Conservation (phyloP, 2,888 invertebrate genomes). For the Metacarcinus magister region DNA sequence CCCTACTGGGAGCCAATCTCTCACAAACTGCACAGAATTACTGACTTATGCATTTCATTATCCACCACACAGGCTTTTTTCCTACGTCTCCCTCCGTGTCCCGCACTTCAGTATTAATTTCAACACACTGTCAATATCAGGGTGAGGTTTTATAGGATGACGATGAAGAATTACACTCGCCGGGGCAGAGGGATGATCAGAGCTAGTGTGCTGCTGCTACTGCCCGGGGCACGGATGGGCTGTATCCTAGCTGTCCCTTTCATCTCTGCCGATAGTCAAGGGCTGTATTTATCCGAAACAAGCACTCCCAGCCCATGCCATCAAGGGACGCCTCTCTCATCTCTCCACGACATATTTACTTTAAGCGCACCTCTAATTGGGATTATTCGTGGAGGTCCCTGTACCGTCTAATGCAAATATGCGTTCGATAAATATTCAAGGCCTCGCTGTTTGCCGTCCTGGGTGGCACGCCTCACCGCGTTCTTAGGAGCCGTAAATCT, state of each 20-base stretch:
- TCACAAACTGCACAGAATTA: not conserved
- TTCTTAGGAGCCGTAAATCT: not conserved
- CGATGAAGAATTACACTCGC: not conserved
- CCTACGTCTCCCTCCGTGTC: not conserved
- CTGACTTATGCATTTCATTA: conserved; percentile 45
- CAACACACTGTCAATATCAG: not conserved
- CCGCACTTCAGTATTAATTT: not conserved
- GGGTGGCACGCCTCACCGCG: not conserved
- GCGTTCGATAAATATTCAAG: not conserved
- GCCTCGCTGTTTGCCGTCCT: not conserved
- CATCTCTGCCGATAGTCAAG: not conserved
- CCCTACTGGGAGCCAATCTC: not conserved
- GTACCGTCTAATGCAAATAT: conserved; percentile 11
- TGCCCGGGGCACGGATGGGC: not conserved
- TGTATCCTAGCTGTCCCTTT: not conserved
- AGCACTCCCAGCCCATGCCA: conserved; percentile 11
- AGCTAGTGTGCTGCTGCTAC: not conserved
- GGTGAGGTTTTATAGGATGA: not conserved
- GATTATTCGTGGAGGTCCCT: conserved; percentile 21
- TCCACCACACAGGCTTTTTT: not conserved
- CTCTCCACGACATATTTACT: conserved; percentile 35
- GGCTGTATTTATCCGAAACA: not conserved
- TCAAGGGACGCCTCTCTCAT: conserved; percentile 6
- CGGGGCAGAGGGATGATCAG: not conserved
- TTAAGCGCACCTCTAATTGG: conserved; percentile 41